A percentile compares a stretch with the other conserved stretches of the same genome.
These are phyloP conservation scores for Drosophila multiciliata DNA, from an alignment of 2,888 invertebrate genomes.

Conservation along the genomic window DNA sequence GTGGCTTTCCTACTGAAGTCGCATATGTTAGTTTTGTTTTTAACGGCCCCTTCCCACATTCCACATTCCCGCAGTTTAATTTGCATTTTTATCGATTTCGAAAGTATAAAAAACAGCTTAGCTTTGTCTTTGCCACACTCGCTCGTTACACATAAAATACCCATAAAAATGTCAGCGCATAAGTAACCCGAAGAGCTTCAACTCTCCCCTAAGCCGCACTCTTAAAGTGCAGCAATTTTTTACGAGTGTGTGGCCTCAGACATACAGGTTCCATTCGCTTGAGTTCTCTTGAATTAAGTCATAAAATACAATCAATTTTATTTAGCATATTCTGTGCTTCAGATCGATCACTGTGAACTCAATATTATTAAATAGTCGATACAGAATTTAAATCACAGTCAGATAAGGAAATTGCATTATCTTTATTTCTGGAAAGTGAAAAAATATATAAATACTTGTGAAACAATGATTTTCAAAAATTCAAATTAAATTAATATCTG, in stretches of 20 bases:
- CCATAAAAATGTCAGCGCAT: constrained; percentile 76
- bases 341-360: not conserved
- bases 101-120: constrained; percentile 71
- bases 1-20: constrained; percentile 22
- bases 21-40: constrained; percentile 37
- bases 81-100: constrained; percentile 80
- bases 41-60: constrained; percentile 31
- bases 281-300: constrained; percentile 24
- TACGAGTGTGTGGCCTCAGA: constrained; percentile 27
- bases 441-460: not conserved
- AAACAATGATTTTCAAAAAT: not conserved
- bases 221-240: constrained; percentile 59
- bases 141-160: constrained; percentile 67
- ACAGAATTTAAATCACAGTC: not conserved
- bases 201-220: constrained; percentile 51
- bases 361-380: constrained; percentile 2
- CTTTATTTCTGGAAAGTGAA: not conserved
- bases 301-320: constrained; percentile 62
- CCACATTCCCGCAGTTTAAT: constrained; percentile 72
- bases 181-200: constrained; percentile 53
- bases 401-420: not conserved
- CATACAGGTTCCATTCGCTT: constrained; percentile 17
- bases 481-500: not conserved
- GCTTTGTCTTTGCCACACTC: constrained; percentile 68
- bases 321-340: constrained; percentile 20